A percentile compares a stretch with the other conserved stretches of the same genome.
These are phyloP conservation scores for Botia almorhae DNA, from an alignment of 2,797 vertebrate species.

Conservation along the genomic window DNA sequence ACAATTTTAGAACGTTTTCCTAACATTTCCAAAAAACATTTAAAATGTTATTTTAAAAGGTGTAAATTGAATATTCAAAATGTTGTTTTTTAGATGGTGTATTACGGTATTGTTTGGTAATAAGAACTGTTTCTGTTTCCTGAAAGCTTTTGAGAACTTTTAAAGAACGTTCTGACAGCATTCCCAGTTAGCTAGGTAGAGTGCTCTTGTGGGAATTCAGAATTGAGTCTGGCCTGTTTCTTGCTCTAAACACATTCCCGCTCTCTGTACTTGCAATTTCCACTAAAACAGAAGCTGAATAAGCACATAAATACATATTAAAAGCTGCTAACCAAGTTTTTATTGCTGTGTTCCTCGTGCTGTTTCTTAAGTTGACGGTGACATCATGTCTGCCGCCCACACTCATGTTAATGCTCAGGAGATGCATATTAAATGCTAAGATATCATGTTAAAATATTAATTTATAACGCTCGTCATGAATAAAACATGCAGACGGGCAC, in stretches of 20 bases:
- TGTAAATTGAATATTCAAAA: too few species aligned
- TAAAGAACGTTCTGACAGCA: too few species aligned
- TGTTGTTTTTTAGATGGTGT: too few species aligned
- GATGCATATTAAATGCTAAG: constrained; percentile 51
- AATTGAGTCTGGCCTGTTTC: background rate
- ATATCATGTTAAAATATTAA: constrained; percentile 53
- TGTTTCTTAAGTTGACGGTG: constrained; percentile 48
- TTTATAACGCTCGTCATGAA: constrained; percentile 40
- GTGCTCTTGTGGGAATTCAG: background rate
- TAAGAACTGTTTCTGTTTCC: too few species aligned
- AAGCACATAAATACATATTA: background rate
- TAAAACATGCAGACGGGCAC: constrained; percentile 39
- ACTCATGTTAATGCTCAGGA: constrained; percentile 44
- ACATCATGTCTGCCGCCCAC: constrained; percentile 48
- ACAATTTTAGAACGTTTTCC: too few species aligned
- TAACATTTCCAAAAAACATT: too few species aligned
- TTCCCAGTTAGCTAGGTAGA: background rate
- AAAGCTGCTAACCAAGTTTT: constrained; percentile 17
- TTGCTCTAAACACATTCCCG: background rate
- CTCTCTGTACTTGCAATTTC: background rate
- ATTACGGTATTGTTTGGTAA: too few species aligned
- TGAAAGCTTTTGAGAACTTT: too few species aligned
- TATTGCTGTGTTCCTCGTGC: constrained; percentile 9
- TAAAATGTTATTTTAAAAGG: too few species aligned
- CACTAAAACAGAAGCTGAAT: background rate